Evolutionary conservation across 1,140 invertebrate genomes (phyloP).

Genomic region (Parapsyche elsis): DNA sequence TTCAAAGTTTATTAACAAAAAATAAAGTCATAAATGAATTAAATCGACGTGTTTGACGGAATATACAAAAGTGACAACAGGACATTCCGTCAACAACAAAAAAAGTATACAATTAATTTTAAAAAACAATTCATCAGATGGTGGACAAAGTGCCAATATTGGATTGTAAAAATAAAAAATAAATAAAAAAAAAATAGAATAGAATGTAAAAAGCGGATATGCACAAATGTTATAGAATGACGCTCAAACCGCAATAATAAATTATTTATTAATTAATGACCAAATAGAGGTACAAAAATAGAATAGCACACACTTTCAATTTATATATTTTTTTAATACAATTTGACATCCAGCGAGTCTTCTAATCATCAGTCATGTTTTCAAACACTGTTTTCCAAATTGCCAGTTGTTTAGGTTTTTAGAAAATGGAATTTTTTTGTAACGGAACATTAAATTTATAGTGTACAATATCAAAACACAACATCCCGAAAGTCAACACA

Average conservation of each 20-base stretch:
- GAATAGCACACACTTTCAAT: not conserved
- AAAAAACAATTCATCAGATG: too few species aligned
- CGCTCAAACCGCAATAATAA: not conserved
- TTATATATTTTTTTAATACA: not conserved
- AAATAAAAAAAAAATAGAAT: not conserved
- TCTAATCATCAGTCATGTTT: conserved; percentile 17
- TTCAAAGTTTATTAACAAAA: conserved; percentile 31
- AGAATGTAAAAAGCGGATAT: not conserved
- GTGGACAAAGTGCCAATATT: too few species aligned
- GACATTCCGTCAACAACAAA: not conserved
- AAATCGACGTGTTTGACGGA: not conserved
- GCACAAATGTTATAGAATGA: not conserved
- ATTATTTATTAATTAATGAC: not conserved
- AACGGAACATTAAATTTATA: too few species aligned
- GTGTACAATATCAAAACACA: too few species aligned
- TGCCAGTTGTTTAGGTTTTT: not conserved
- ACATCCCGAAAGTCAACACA: too few species aligned
- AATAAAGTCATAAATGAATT: conserved; percentile 11
- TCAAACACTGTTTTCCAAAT: not conserved
- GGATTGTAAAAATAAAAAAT: not conserved
- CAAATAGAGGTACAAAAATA: not conserved
- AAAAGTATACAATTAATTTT: not conserved
- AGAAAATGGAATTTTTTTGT: too few species aligned
- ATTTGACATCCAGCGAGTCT: conserved; percentile 14
- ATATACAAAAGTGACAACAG: not conserved